phyloP scores from a whole-genome alignment of 2,113 vertebrate species.

The Ceyx cyanopectus region DNA sequence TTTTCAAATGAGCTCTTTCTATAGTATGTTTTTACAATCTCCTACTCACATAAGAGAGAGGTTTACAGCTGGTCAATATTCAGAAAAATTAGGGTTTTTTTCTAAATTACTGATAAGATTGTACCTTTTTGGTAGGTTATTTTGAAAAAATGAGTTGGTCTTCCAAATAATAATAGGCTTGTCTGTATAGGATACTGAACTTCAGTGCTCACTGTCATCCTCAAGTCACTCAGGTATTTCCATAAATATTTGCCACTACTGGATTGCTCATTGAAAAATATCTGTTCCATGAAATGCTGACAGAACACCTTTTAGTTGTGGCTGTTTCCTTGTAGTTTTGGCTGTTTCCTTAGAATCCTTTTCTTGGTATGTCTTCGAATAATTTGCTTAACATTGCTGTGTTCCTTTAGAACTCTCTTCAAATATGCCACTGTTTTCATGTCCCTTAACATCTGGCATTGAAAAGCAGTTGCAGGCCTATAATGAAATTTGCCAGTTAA shows the following conservation, averaged over 20 bases:
- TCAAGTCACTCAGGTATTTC: background rate
- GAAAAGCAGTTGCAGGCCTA: background rate
- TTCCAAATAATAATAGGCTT: background rate
- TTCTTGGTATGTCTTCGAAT: background rate
- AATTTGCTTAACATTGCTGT: background rate
- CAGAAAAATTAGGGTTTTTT: background rate
- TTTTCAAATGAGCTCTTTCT: slow-evolving; percentile 50
- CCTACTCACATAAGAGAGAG: background rate
- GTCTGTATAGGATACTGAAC: background rate
- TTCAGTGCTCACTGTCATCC: background rate
- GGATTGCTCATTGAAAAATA: background rate
- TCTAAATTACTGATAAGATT: slow-evolving; percentile 11
- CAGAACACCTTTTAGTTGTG: background rate
- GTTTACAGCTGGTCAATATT: slow-evolving; percentile 4
- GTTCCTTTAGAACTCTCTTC: background rate
- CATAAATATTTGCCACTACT: background rate
- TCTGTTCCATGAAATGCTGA: background rate
- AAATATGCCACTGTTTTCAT: background rate
- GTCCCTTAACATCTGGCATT: background rate
- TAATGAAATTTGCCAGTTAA: background rate
- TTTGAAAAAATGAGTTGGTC: slow-evolving; percentile 20
- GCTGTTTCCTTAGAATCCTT: background rate
- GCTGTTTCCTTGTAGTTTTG: background rate
- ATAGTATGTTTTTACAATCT: background rate
- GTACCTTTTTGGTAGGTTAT: background rate